Evolutionary conservation across 35 echinoderm and acorn worm species (phyloP), one percentile per base, ranked within the genome.

Genomic region (Lytechinus pictus): DNA sequence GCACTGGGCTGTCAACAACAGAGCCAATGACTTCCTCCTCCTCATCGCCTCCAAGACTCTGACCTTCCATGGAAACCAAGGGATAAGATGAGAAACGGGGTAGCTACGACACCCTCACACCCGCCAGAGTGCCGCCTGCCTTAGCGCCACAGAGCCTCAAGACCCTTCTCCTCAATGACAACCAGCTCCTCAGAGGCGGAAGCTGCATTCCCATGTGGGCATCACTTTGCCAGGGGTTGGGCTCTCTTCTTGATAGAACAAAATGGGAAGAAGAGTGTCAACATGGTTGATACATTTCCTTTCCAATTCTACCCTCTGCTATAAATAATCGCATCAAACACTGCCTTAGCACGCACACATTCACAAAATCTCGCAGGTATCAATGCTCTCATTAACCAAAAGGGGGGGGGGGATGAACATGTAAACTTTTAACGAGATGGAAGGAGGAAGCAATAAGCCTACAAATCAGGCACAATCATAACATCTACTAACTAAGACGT

Each of bases 1-100:
- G 53, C 92, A 27, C 92, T 93, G 53, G 92, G 92, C 92, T 93
- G 92, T 93, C 92, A 93, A 93, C 92, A 93, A 93, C 92, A 57
- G 27, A 93, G 53, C 92, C 92, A 93, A 93, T 93, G 92, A 93
- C 92, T 93, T 93, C 92, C 92, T 93, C 92, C 92, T 57, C 55
- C 54, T 54, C 92, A 44, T 55, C 54, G 92, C 92, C 92, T 93
- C n/a, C 53, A 57, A 54, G 92, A 57, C 92, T 93, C 92, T 93
- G 92, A 93, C 92, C 92, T 93, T 93, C 92, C 53, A 54, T 54
- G 27, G 27, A 93, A 57, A 93, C 92, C 92, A 93, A 93, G 92
- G 92, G n/a, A 93, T 93, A 93, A 54, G 54, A 93, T 53, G 92
- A 93, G 24, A 93, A 57, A 54, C 29, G 9, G 92, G 57, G 29